Base-by-base conservation (phyloP, 2,797 vertebrate species). In the Centroberyx gerrardi region DNA sequence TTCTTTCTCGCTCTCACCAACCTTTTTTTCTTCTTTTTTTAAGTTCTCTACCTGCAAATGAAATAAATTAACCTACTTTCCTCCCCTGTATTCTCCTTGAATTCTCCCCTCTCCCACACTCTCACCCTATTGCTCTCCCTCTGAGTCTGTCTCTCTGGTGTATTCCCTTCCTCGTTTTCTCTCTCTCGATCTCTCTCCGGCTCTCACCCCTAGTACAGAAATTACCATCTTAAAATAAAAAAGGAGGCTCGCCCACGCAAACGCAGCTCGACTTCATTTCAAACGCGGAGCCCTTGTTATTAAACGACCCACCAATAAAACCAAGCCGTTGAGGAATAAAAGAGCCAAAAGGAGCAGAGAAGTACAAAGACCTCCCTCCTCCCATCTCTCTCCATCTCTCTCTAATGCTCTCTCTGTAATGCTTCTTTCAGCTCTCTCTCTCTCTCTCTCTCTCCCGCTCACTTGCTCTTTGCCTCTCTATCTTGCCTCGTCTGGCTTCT, bases 1-100 rank as follows among this genome's bases (percentile, higher is more conserved):
- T 96, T 96, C 95, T 95, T 95, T 87, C 88, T 84, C 82, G 78
- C 87, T 81, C 91, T 86, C 88, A 79, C 90, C 73, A 82, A 82
- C 81, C 85, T 72, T 69, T 81, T 81, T 76, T 78, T 62, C 68
- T 67, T 91, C 93, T 93, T 92, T 93, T 94, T 94, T 95, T 93
- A 94, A 95, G 53, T 83, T 86, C 76, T 77, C 92, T 89, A 87
- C 82, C 90, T 84, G 90, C 92, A 94, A 93, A 95, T 94, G 89
- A 94, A 94, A 95, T 94, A 94, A 95, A 95, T 95, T 93, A 95
- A 95, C 93, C 94, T 93, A 93, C 93, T 95, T 94, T 92, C 81
- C 85, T 85, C 64, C 84, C 80, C 84, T 87, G 80, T 80, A 75
- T 85, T 90, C 85, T 86, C 86, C 91, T 87, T 88, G 87, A 88